Evolutionary conservation across 2,888 invertebrate genomes (phyloP).

Genomic region (Trissolcus brochymenae): DNA sequence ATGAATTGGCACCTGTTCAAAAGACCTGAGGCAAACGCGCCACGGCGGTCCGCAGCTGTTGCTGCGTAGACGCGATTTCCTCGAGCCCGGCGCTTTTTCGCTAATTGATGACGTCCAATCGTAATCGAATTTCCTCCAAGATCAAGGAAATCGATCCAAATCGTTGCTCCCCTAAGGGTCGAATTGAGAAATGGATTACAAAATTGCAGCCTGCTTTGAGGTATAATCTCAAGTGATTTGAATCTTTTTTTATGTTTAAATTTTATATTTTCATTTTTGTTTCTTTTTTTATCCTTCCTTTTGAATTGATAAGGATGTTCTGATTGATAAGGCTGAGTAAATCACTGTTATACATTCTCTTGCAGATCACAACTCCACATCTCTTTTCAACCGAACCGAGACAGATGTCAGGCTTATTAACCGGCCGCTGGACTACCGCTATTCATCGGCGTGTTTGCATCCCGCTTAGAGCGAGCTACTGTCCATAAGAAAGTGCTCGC

Average conservation of each 20-base stretch:
- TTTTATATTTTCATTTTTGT: too few species aligned
- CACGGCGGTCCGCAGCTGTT: constrained; percentile 61
- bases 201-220: background rate
- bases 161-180: background rate
- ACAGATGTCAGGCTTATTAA: background rate
- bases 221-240: constrained; percentile 2
- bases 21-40: constrained; percentile 48
- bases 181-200: constrained; percentile 9
- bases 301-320: too few species aligned
- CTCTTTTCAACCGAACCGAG: too few species aligned
- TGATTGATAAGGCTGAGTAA: too few species aligned
- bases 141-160: constrained; percentile 10
- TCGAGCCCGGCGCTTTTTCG: constrained; percentile 31
- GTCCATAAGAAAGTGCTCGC: constrained; percentile 24
- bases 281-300: too few species aligned
- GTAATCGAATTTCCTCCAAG: constrained; percentile 34
- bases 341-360: too few species aligned
- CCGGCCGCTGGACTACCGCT: constrained; percentile 9
- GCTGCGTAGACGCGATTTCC: constrained; percentile 41
- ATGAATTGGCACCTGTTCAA: constrained; percentile 64
- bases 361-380: too few species aligned
- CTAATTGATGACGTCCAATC: constrained; percentile 50
- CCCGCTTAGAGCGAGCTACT: constrained; percentile 13
- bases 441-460: constrained; percentile 1
- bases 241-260: constrained; percentile 1